Evolutionary conservation across 1,140 invertebrate genomes (phyloP), one percentile per base, ranked within the genome.

Genomic region (Lordiphosa clarofinis): DNA sequence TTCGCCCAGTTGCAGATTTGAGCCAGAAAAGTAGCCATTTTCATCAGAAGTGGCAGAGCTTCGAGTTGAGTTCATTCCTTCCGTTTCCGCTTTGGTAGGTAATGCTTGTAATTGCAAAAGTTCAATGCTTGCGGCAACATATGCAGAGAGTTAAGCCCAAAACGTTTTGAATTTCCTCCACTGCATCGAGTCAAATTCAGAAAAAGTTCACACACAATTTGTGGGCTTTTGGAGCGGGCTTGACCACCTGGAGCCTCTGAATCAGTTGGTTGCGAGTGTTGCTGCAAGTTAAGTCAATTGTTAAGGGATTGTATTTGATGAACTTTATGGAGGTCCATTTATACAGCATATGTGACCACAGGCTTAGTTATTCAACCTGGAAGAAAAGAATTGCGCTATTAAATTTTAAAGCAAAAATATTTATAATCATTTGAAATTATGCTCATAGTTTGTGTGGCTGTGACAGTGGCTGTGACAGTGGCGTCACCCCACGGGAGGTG

Each of bases 21-120:
- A 33, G 37, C 13, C 42, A 35, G 38, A 61, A 71, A 76, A 63
- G 73, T 68, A 46, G 37, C 68, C 52, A 63, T 56, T 68, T 76
- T 62, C 65, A 70, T 79, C 56, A 60, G 56, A 13, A 52, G 7
- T 42, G 43, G 48, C 36, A 47, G 12, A 28, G 38, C 37, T 19
- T 28, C 13, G 24, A n/a, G 33, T 73, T 35, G 40, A 63, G 48
- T 57, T 62, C 62, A 81, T 72, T 59, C 55, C 55, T 60, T 60
- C 69, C 57, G 50, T 47, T 53, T 75, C 58, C 68, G 73, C 40
- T 50, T 46, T 47, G 64, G 55, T 60, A 82, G 76, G 78, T 75
- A 72, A 58, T 58, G 67, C 72, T 61, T 82, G 67, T 81, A 82
- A 81, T 81, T 81, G 72, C 63, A 59, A 68, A 78, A 82, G 76